phyloP scores from a whole-genome alignment of 1,140 invertebrate genomes.

The Nilaparvata lugens region DNA sequence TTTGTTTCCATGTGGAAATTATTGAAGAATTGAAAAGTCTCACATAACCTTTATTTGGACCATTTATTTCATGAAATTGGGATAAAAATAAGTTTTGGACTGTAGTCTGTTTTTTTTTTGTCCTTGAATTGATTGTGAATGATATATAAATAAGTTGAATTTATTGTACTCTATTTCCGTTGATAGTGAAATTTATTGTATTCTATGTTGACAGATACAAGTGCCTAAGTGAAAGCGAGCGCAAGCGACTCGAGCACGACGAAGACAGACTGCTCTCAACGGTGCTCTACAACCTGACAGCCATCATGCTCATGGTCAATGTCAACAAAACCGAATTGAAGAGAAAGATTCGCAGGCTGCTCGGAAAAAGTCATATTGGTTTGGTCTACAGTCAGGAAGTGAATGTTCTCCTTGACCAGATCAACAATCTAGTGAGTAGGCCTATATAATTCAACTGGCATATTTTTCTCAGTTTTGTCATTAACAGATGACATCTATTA shows the following conservation, averaged over 20 bases:
- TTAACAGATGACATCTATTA: background rate
- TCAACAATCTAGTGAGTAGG: conserved; percentile 86
- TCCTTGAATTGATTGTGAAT: too few relatives aligned
- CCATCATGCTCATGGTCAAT: conserved; percentile 91
- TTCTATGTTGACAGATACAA: conserved; percentile 57
- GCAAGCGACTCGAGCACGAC: conserved; percentile 93
- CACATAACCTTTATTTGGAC: too few relatives aligned
- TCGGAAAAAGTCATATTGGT: conserved; percentile 98
- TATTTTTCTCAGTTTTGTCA: conserved; percentile 2
- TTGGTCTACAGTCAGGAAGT: conserved; percentile 95
- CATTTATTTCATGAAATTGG: too few relatives aligned
- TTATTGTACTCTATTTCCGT: too few relatives aligned
- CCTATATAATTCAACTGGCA: background rate
- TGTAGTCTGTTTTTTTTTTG: too few relatives aligned
- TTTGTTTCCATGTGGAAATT: too few relatives aligned
- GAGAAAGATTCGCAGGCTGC: conserved; percentile 82
- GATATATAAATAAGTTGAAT: too few relatives aligned
- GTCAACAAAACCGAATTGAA: conserved; percentile 79
- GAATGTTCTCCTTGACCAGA: conserved; percentile 91
- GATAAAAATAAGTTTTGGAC: too few relatives aligned
- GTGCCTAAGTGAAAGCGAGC: conserved; percentile 84
- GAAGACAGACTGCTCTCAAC: conserved; percentile 94
- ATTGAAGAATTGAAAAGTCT: too few relatives aligned
- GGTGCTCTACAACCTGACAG: conserved; percentile 92
- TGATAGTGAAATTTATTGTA: too few relatives aligned